phyloP scores from a whole-genome alignment of 1,140 invertebrate genomes.

The Drosophila pallidifrons region DNA sequence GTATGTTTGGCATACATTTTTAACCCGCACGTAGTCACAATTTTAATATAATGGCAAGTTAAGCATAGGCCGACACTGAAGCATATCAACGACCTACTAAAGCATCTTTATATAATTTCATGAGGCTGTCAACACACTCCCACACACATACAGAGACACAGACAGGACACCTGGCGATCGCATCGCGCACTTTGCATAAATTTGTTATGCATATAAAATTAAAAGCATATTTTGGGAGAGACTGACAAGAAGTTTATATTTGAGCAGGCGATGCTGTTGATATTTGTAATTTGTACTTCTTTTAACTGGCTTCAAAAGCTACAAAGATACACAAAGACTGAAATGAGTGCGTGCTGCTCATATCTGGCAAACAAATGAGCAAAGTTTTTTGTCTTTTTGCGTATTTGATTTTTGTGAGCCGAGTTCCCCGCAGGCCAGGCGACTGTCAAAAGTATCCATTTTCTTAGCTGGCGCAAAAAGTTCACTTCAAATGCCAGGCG shows the following conservation, averaged over 20 bases:
- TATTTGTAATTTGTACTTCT: slow-evolving; percentile 79
- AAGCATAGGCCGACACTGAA: slow-evolving; percentile 45
- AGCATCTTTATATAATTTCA: slow-evolving; percentile 82
- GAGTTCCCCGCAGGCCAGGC: slow-evolving; percentile 3
- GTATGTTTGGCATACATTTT: slow-evolving; percentile 55
- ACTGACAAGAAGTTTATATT: slow-evolving; percentile 25
- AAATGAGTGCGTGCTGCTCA: slow-evolving; percentile 14
- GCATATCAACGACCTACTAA: slow-evolving; percentile 80
- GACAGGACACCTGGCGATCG: slow-evolving; percentile 64
- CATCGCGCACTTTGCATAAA: slow-evolving; percentile 75
- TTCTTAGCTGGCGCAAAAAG: slow-evolving; percentile 44
- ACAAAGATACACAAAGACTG: slow-evolving; percentile 34
- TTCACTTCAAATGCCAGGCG: slow-evolving; percentile 61
- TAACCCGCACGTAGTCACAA: slow-evolving; percentile 78
- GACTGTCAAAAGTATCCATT: slow-evolving; percentile 28
- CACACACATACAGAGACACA: slow-evolving; percentile 20
- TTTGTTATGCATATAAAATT: slow-evolving; percentile 84
- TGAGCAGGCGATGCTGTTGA: slow-evolving; percentile 57
- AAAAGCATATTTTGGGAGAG: slow-evolving; percentile 78
- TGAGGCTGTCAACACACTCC: slow-evolving; percentile 61
- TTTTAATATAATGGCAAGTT: slow-evolving; percentile 72
- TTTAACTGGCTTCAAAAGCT: slow-evolving; percentile 62
- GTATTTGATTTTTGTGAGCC: slow-evolving; percentile 38
- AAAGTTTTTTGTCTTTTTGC: slow-evolving; percentile 63
- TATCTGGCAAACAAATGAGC: slow-evolving; percentile 68